Base-by-base conservation (phyloP, 2,797 vertebrate species). In the Pangasius sanitwongsei region DNA sequence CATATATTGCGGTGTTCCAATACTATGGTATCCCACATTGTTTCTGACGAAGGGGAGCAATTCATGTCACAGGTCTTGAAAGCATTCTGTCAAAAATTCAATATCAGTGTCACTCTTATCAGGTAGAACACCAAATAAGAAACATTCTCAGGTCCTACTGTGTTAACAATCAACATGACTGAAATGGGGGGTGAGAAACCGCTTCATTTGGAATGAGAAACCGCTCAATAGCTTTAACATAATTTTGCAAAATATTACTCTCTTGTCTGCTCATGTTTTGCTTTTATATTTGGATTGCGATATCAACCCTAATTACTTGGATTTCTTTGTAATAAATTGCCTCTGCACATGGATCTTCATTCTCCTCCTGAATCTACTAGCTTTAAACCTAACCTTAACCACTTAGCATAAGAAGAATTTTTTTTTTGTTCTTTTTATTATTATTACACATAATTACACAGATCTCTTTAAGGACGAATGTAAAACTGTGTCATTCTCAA, bases 401-500 rank as follows among this genome's bases (percentile, higher is more conserved):
- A 20, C 37, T 37, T 72, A 23, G 18, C 37, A 50, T n/a, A 53
- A 18, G 28, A 44, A 53, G 48, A 78, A 48, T 44, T 44, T 44
- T 44, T 48, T 48, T 77, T 50, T n/a, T 48, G 1, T 16, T 50
- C 31, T 81, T 57, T 12, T 41, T 41, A 34, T 23, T 59, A 63
- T 44, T 44, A 44, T 9, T 63, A 41, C 12, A 7, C 37, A 55
- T 34, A 80, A 74, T 72, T 44, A 87, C 55, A 85, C 48, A 67
- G 28, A 53, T 84, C 55, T 41, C 61, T 63, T 63, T 81, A 63
- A 85, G 25, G 3, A 53, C 18, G 23, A 83, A 83, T 81, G 63
- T 85, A 83, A 86, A 83, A 44, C 37, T 37, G 44, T 70, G 65
- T 81, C 59, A 63, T 86, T 89, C 74, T 86, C 55, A 85, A 57